Evolutionary conservation across 2,113 vertebrate species (phyloP), one percentile per base, ranked within the genome.

Genomic region (Pomatostomus ruficeps): DNA sequence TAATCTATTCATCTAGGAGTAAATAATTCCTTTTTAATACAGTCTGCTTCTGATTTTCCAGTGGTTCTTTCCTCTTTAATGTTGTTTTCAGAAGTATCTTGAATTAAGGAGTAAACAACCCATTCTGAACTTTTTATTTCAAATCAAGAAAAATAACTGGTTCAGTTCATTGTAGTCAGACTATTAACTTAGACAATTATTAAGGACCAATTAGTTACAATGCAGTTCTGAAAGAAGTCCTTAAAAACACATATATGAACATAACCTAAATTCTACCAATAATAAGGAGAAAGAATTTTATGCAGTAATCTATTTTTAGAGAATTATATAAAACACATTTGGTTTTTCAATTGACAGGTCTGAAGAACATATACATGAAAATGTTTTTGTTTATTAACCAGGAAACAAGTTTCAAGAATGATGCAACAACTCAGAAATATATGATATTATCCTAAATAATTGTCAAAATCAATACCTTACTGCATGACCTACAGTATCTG

Each of bases 391-490:
- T 91, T 82, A 75, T 45, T 49, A 92, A 75, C 35, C 23, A 81
- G 89, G 72, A 84, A 72, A 63, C 4, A 67, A 49, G 24, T 82
- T 48, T 91, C 70, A 81, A 70, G 17, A 63, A 55, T 48, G 84
- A 80, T 38, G 33, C 17, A 80, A 70, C 36, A 81, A 24, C 38
- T 73, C 36, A 79, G 49, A 94, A 94, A 83, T 80, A 87, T 10
- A 51, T 3, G 7, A 20, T 54, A 40, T 83, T 66, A 66, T 57
- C 35, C 67, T 79, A 66, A 89, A 29, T 93, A 95, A 95, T 18
- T 83, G 74, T 42, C 33, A 95, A 94, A 91, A 93, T 75, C 84
- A 88, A 55, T 77, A 95, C 33, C 33, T 85, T 77, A 65, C 52
- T 78, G 19, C 25, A 62, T 81, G 65, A 88, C 40, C 24, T 67